These are phyloP conservation scores for Hyperoodon ampullatus DNA, from an alignment of 2,113 vertebrate genomes.

Conservation along the genomic window DNA sequence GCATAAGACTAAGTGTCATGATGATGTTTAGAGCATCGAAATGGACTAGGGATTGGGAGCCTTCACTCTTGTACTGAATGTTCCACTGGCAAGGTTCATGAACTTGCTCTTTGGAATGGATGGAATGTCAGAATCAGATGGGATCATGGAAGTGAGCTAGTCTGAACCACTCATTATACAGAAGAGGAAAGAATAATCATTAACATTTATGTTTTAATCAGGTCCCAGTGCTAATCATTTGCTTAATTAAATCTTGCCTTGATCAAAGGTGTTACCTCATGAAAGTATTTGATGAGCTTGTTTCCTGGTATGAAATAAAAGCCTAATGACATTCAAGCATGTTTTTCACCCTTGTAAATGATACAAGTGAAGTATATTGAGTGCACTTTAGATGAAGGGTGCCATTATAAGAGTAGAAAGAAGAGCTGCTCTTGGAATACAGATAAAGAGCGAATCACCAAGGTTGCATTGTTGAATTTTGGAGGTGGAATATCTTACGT, in stretches of 20 bases:
- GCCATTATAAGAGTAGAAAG: background rate
- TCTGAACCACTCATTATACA: background rate
- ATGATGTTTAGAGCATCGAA: background rate
- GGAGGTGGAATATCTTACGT: background rate
- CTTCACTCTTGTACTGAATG: background rate
- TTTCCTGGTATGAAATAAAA: background rate
- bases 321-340: background rate
- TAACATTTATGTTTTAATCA: background rate
- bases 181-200: background rate
- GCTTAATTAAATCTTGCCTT: constrained; percentile 50
- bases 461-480: background rate
- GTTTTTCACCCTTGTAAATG: constrained; percentile 22
- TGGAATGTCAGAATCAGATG: background rate
- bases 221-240: background rate
- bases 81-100: background rate
- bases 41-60: background rate
- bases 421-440: background rate
- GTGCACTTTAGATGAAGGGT: background rate
- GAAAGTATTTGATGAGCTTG: constrained; percentile 30
- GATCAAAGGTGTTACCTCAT: constrained; percentile 27
- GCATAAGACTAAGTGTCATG: background rate
- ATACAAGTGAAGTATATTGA: background rate
- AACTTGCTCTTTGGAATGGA: background rate
- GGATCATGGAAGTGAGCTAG: background rate
- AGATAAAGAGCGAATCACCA: background rate